Base-by-base conservation (phyloP, 2,113 vertebrate genomes). In the Zeus faber region DNA sequence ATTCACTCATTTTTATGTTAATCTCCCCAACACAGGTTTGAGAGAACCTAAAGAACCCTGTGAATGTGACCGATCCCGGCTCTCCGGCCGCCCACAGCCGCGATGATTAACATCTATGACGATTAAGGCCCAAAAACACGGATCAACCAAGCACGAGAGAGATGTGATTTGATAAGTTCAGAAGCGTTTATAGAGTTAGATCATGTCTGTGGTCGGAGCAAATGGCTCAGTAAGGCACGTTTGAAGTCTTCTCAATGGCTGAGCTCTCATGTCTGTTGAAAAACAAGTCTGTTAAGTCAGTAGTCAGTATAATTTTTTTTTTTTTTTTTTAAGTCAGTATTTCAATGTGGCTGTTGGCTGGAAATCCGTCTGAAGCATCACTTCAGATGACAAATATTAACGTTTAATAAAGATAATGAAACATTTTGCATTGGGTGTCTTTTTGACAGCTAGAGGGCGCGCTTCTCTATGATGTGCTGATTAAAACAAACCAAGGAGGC, bases 171-270 rank as follows among this genome's bases (percentile, higher is more conserved):
- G 76, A 68, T 43, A 31, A 46, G 54, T 17, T 59, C 3, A 22
- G 68, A 31, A 76, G 61, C 31, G 65, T 76, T 26, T 80, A 43
- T 14, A 49, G 68, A 58, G 43, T 85, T 82, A 85, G 75, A 62
- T 87, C 81, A 87, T 67, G 77, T 85, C 63, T 82, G 78, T 54
- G 81, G 80, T 33, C 65, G 71, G 79, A 72, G 62, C 57, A 55
- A 80, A 27, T 54, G 62, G 56, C 65, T 79, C 70, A 63, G 81
- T 84, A 85, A 80, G 72, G 77, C 72, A 76, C 55, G 79, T 74
- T 57, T 62, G 54, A 72, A 71, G 61, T 46, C 24, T 56, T 65
- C 37, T 62, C 47, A 54, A 61, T 59, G 62, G 49, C 61, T 54
- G 59, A 58, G 65, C 61, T 37, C 55, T 84, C 70, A 80, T 64